Conservation (phyloP, 1,140 invertebrate genomes). For the Melanaphis sacchari region DNA sequence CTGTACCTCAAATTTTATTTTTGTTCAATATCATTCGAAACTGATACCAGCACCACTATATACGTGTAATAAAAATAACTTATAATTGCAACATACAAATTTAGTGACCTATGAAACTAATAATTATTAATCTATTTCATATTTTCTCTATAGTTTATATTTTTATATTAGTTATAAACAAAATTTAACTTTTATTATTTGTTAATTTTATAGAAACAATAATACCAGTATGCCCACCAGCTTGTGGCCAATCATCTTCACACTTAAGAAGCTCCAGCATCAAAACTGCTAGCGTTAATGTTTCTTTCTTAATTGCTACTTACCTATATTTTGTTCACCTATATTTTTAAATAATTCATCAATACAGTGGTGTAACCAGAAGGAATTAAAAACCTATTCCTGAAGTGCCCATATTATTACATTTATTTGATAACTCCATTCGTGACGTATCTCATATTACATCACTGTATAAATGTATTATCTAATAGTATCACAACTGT, state of each 20-base stretch:
- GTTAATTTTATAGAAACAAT: conserved; percentile 71
- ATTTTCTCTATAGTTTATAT: background rate
- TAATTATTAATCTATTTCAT: background rate
- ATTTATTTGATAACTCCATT: background rate
- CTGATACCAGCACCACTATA: too few relatives aligned
- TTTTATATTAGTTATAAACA: too few relatives aligned
- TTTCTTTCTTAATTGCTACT: background rate
- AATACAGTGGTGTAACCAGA: background rate
- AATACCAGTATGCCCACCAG: conserved; percentile 90
- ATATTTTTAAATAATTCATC: background rate
- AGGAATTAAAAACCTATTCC: background rate
- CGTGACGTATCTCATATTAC: background rate
- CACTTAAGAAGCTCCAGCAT: conserved; percentile 17
- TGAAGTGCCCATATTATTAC: background rate
- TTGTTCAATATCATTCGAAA: too few relatives aligned
- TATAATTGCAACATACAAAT: background rate
- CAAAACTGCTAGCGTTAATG: conserved; percentile 18
- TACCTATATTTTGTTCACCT: background rate
- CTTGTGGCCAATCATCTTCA: conserved; percentile 73
- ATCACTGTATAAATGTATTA: background rate
- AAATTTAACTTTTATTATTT: conserved; percentile 63
- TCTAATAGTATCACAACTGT: background rate
- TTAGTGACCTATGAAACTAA: background rate
- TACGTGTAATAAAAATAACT: background rate
- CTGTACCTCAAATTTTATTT: too few relatives aligned